phyloP scores from a whole-genome alignment of 2,888 invertebrate genomes.

The Deilephila porcellus region DNA sequence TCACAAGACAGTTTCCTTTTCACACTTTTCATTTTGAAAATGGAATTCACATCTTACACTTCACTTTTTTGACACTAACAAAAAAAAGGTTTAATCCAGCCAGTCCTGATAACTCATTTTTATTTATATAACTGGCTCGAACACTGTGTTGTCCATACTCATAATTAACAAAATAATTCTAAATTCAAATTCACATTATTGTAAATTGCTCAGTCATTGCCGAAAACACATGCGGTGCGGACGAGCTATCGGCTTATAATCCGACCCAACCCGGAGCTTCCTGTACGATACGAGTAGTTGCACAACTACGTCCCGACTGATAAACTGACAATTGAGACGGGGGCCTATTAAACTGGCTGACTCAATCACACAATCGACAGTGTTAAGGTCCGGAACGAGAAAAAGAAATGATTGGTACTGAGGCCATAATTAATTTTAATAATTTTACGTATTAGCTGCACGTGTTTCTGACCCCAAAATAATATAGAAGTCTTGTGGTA shows the following conservation, averaged over 20 bases:
- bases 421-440: no score
- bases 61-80: slow-evolving; percentile 28
- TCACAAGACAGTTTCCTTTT: slow-evolving; percentile 51
- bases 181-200: slow-evolving; percentile 4
- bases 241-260: slow-evolving; percentile 70
- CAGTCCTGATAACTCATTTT: neutral
- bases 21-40: slow-evolving; percentile 41
- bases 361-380: slow-evolving; percentile 75
- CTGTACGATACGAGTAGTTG: slow-evolving; percentile 72
- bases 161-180: neutral
- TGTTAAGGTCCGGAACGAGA: neutral
- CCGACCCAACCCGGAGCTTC: slow-evolving; percentile 73
- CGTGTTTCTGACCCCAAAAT: no score
- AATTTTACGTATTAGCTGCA: no score
- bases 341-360: slow-evolving; percentile 63
- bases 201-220: neutral
- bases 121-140: neutral
- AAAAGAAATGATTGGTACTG: neutral
- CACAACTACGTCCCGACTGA: slow-evolving; percentile 65
- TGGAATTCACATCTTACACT: slow-evolving; percentile 36
- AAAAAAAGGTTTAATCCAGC: neutral
- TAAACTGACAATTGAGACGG: slow-evolving; percentile 72
- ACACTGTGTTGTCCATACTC: neutral
- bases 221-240: slow-evolving; percentile 22
- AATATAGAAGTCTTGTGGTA: no score